These are phyloP conservation scores for Ibidorhyncha struthersii DNA, from an alignment of 2,113 vertebrate genomes.

Conservation along the genomic window DNA sequence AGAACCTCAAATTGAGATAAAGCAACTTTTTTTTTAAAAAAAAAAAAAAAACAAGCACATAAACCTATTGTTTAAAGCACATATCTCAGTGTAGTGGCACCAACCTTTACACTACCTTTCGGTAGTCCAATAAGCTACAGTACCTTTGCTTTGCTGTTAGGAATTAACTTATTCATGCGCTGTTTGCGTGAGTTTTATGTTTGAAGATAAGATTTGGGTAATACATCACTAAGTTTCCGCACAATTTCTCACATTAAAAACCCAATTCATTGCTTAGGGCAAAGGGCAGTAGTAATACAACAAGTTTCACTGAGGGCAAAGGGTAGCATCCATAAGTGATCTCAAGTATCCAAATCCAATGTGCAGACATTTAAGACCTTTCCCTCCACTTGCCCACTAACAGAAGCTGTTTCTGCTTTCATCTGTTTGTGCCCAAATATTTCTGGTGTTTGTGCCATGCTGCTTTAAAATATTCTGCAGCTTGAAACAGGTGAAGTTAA, in stretches of 20 bases:
- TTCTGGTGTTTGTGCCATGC: not conserved
- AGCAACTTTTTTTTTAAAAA: not conserved
- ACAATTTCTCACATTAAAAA: not conserved
- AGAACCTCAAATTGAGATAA: not conserved
- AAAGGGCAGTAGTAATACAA: not conserved
- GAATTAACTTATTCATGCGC: not conserved
- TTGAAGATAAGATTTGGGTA: slow-evolving; percentile 3
- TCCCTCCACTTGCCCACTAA: not conserved
- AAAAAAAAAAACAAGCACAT: not conserved
- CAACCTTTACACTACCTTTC: not conserved
- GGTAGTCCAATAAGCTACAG: not conserved
- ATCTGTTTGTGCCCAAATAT: not conserved
- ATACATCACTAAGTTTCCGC: not conserved
- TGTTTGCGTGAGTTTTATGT: not conserved
- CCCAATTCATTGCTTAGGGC: not conserved
- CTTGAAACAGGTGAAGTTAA: not conserved
- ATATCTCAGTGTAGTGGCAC: not conserved
- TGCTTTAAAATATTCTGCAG: not conserved
- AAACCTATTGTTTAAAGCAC: not conserved
- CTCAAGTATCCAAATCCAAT: not conserved
- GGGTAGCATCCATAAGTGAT: not conserved
- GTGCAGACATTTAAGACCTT: not conserved
- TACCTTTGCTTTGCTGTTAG: not conserved
- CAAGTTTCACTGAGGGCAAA: not conserved
- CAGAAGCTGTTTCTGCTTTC: not conserved